These are phyloP conservation scores for Bombus ignitus DNA, from an alignment of 1,140 invertebrate genomes.

Conservation along the genomic window DNA sequence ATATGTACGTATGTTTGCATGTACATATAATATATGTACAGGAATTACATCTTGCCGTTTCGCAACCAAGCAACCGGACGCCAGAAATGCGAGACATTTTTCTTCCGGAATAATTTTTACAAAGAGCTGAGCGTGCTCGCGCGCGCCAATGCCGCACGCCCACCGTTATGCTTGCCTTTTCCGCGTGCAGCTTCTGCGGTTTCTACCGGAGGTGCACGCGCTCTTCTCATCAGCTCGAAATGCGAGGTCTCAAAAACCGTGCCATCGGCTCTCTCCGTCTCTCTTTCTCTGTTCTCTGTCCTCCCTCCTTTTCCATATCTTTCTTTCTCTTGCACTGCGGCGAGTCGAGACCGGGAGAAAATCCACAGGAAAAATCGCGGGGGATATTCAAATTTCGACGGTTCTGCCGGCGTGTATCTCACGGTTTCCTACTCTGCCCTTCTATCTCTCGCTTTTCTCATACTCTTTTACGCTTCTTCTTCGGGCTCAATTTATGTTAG, in stretches of 20 bases:
- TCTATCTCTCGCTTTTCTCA: neutral
- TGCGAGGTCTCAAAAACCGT: slow-evolving; percentile 38
- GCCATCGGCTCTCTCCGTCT: neutral
- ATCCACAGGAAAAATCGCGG: slow-evolving; percentile 32
- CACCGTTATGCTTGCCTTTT: slow-evolving; percentile 15
- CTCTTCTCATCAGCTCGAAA: slow-evolving; percentile 61
- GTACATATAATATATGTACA: slow-evolving; percentile 3
- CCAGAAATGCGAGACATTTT: slow-evolving; percentile 64
- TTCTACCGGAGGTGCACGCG: slow-evolving; percentile 10
- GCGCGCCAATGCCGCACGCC: neutral
- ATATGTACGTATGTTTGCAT: no score
- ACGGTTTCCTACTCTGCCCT: neutral
- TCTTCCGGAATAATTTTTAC: slow-evolving; percentile 63
- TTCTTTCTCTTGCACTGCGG: neutral
- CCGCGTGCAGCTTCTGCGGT: slow-evolving; percentile 37
- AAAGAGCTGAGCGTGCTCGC: slow-evolving; percentile 35
- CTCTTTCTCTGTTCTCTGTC: neutral
- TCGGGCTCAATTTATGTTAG: neutral
- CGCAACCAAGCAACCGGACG: slow-evolving; percentile 41
- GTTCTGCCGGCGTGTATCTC: neutral
- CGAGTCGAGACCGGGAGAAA: neutral
- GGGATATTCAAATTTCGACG: slow-evolving; percentile 40
- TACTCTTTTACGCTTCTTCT: slow-evolving; percentile 19
- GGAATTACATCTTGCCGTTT: slow-evolving; percentile 41
- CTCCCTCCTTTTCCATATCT: neutral